Percentiles rank a stretch among this genome's conserved stretches.
These are phyloP conservation scores for Tromatobia lineatoria DNA, from an alignment of 2,888 invertebrate genomes.

Conservation along the genomic window DNA sequence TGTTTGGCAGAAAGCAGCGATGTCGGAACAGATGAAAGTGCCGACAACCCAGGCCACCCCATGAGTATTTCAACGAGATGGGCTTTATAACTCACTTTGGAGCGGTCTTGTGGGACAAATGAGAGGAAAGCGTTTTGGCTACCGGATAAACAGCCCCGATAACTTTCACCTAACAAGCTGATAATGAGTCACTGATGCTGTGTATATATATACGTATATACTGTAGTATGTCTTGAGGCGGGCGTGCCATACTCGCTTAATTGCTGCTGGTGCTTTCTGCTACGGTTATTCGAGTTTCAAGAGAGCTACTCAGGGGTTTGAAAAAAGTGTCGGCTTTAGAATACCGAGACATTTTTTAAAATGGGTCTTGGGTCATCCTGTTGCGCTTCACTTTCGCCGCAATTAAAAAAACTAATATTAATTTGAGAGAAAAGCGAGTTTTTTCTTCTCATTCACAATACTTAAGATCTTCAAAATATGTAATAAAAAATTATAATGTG, in stretches of 20 bases:
- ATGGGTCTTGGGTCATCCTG: not conserved
- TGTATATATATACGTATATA: not conserved
- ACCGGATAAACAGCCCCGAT: constrained; percentile 76
- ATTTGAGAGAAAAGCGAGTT: too few species aligned
- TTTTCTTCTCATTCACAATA: too few species aligned
- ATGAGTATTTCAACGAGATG: constrained; percentile 69
- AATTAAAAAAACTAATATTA: too few species aligned
- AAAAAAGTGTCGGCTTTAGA: not conserved
- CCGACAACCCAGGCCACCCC: constrained; percentile 77
- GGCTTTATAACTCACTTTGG: constrained; percentile 37
- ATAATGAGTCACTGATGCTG: constrained; percentile 75
- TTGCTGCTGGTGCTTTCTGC: constrained; percentile 13
- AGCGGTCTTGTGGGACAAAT: constrained; percentile 38
- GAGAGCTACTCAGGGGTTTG: not conserved
- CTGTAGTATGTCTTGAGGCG: not conserved
- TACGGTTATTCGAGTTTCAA: constrained; percentile 40
- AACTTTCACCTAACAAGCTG: constrained; percentile 80
- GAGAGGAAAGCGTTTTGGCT: constrained; percentile 58
- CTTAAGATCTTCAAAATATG: too few species aligned
- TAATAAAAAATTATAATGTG: too few species aligned
- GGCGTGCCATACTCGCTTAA: constrained; percentile 32
- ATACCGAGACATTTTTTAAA: not conserved
- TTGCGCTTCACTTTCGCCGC: not conserved
- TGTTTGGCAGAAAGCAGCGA: constrained; percentile 43
- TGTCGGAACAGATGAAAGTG: constrained; percentile 79